Percentiles rank a stretch among this genome's conserved stretches.
Conservation (phyloP, 2,888 invertebrate genomes). For the Serripes groenlandicus region DNA sequence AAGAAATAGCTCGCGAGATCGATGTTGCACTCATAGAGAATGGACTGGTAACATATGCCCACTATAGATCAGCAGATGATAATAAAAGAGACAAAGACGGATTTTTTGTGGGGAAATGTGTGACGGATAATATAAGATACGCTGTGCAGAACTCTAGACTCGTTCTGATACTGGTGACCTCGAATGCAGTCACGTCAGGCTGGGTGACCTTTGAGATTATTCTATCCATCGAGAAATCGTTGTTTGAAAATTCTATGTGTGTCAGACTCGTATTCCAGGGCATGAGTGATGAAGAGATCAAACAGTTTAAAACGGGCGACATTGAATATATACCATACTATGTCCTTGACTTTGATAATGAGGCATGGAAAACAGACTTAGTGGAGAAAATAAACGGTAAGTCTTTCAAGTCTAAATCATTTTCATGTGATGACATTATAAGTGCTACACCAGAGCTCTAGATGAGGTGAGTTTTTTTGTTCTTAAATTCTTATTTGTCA, state of each 20-base stretch:
- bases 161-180: constrained; percentile 48
- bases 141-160: constrained; percentile 38
- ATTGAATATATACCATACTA: constrained; percentile 35
- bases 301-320: constrained; percentile 37
- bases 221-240: constrained; percentile 49
- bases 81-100: too few species aligned
- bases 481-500: too few species aligned
- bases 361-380: constrained; percentile 33
- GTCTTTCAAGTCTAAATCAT: too few species aligned
- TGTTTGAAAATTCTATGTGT: constrained; percentile 43
- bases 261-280: constrained; percentile 43
- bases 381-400: constrained; percentile 41
- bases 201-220: constrained; percentile 57
- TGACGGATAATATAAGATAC: constrained; percentile 40
- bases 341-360: constrained; percentile 40
- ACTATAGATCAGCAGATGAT: constrained; percentile 32
- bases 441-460: too few species aligned
- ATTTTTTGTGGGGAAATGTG: constrained; percentile 40
- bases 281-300: constrained; percentile 29
- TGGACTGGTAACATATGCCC: constrained; percentile 35
- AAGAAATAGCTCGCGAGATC: constrained; percentile 13
- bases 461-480: too few species aligned
- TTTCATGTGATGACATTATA: too few species aligned
- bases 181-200: constrained; percentile 36
- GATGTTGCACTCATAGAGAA: constrained; percentile 12